Evolutionary conservation across 2,888 invertebrate species (phyloP).

Genomic region (Epistrophella euchroma): DNA sequence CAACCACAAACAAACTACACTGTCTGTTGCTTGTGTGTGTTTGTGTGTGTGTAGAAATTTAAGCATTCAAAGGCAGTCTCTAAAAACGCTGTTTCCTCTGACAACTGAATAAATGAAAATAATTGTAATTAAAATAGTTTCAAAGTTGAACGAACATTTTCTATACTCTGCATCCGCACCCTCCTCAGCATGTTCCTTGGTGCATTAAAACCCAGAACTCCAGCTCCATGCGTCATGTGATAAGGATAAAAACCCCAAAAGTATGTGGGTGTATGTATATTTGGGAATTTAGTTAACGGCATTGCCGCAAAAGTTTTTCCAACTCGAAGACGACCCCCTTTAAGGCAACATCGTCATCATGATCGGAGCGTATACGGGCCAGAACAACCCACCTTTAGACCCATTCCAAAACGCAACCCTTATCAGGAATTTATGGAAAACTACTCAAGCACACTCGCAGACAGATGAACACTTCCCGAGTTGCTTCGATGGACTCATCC

Average conservation of each 20-base stretch:
- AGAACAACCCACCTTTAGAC: not conserved
- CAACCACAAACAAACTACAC: slow-evolving; percentile 30
- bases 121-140: slow-evolving; percentile 75
- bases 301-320: slow-evolving; percentile 55
- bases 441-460: slow-evolving; percentile 41
- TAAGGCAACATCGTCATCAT: slow-evolving; percentile 37
- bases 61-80: slow-evolving; percentile 55
- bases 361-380: not conserved
- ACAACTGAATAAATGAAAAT: slow-evolving; percentile 72
- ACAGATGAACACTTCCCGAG: slow-evolving; percentile 39
- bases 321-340: not conserved
- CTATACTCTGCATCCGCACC: not conserved
- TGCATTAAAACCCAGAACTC: not conserved
- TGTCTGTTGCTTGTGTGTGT: too few species aligned
- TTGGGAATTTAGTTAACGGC: slow-evolving; percentile 62
- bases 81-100: slow-evolving; percentile 62
- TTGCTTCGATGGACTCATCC: slow-evolving; percentile 58
- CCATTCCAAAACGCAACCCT: slow-evolving; percentile 5
- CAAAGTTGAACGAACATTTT: slow-evolving; percentile 53
- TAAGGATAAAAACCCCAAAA: slow-evolving; percentile 50
- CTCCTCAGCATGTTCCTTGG: not conserved
- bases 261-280: slow-evolving; percentile 2
- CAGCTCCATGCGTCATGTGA: slow-evolving; percentile 5
- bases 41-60: slow-evolving; percentile 28
- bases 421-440: slow-evolving; percentile 59